Evolutionary conservation across 2,113 vertebrate species (phyloP).

Genomic region (Catharus fuscescens): DNA sequence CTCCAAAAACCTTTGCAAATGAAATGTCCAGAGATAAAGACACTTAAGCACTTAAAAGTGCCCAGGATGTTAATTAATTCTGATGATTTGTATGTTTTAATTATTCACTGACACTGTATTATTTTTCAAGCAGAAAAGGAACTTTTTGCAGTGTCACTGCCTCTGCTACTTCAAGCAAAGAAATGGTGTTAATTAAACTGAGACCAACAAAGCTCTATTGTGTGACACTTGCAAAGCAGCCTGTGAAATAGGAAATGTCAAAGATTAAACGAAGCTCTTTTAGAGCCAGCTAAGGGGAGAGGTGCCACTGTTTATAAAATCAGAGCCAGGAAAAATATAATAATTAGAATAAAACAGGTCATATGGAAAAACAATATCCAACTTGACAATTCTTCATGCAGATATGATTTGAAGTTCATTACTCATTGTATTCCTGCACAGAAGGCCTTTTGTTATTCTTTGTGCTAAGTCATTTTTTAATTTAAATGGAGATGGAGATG

Average conservation of each 20-base stretch:
- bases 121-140: constrained; percentile 25
- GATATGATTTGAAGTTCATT: constrained; percentile 61
- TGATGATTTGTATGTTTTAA: not conserved
- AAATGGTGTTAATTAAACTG: constrained; percentile 44
- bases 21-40: not conserved
- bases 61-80: constrained; percentile 22
- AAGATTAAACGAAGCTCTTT: constrained; percentile 31
- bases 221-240: constrained; percentile 28
- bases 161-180: constrained; percentile 36
- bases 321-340: constrained; percentile 72
- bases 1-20: not conserved
- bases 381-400: constrained; percentile 49
- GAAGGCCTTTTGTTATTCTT: constrained; percentile 73
- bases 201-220: constrained; percentile 73
- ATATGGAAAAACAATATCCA: constrained; percentile 68
- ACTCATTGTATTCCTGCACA: constrained; percentile 72
- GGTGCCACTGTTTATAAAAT: constrained; percentile 46
- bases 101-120: constrained; percentile 1
- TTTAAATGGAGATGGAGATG: constrained; percentile 61
- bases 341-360: constrained; percentile 57
- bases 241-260: constrained; percentile 54
- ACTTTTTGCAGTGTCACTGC: constrained; percentile 14
- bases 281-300: constrained; percentile 25
- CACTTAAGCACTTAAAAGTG: not conserved
- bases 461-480: constrained; percentile 57